These are phyloP conservation scores for Coenobita brevimanus DNA, from an alignment of 1,140 invertebrate species.

Conservation along the genomic window DNA sequence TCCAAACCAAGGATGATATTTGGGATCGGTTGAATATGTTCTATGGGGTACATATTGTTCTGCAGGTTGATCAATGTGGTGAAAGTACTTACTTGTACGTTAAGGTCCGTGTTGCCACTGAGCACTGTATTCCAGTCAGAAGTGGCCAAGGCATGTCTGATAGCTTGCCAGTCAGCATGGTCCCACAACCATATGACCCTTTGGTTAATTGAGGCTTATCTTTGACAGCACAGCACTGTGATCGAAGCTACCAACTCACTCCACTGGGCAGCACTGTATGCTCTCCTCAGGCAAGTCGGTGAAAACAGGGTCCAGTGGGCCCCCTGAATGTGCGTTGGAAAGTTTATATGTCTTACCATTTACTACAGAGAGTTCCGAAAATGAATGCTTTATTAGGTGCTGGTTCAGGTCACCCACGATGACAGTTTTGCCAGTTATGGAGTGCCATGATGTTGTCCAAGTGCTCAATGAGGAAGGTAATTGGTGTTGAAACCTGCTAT, in stretches of 20 bases:
- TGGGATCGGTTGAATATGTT: no score
- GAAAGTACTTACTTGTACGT: no score
- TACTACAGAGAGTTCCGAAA: not conserved
- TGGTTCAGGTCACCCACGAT: not conserved
- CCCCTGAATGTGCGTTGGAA: not conserved
- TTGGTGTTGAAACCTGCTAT: not conserved
- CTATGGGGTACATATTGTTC: no score
- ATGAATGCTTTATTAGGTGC: not conserved
- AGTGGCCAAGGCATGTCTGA: not conserved
- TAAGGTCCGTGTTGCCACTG: no score
- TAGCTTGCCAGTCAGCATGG: not conserved
- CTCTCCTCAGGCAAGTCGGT: not conserved
- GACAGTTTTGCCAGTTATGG: not conserved
- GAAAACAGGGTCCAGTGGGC: not conserved
- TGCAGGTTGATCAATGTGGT: no score
- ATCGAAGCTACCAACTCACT: not conserved
- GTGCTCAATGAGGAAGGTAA: not conserved
- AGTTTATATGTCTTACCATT: not conserved
- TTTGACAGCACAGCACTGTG: not conserved
- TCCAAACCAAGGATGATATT: no score
- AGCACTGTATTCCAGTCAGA: no score
- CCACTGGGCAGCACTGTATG: not conserved
- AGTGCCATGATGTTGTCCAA: not conserved
- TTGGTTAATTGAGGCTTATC: not conserved
- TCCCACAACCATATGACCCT: constrained; percentile 8